phyloP scores from a whole-genome alignment of 2,888 invertebrate species.

The Pharmacophagus antenor region DNA sequence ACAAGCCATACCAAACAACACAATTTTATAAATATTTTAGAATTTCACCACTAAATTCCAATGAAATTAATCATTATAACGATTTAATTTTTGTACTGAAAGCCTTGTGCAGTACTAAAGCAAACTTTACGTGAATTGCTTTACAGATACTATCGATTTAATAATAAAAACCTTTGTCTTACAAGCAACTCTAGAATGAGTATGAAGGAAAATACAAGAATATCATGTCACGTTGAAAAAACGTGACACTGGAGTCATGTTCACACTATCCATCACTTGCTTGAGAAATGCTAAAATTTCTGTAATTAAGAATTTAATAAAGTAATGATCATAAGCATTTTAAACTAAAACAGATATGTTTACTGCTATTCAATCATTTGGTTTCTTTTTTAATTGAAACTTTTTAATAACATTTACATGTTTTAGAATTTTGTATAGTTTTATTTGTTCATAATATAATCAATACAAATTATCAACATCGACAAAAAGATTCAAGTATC shows the following conservation, averaged over 20 bases:
- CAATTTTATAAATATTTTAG: too few species aligned
- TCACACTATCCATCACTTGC: conserved; percentile 1
- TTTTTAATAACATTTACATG: not conserved
- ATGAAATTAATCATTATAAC: too few species aligned
- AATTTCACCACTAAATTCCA: too few species aligned
- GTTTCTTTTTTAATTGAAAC: not conserved
- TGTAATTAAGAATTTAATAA: not conserved
- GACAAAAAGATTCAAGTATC: conserved; percentile 2
- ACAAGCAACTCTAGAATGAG: not conserved
- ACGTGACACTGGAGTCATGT: not conserved
- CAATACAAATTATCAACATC: not conserved
- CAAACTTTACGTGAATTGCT: too few species aligned
- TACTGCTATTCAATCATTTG: not conserved
- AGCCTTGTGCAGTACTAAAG: too few species aligned
- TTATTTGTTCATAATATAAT: not conserved
- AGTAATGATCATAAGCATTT: not conserved
- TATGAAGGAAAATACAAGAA: not conserved
- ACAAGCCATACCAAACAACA: too few species aligned
- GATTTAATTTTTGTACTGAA: too few species aligned
- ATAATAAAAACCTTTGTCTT: not conserved
- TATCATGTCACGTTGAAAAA: not conserved
- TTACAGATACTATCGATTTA: too few species aligned
- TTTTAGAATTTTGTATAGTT: too few species aligned
- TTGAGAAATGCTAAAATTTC: not conserved
- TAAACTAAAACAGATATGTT: not conserved